phyloP scores from a whole-genome alignment of 2,113 vertebrate species.

The Sceloporus undulatus region DNA sequence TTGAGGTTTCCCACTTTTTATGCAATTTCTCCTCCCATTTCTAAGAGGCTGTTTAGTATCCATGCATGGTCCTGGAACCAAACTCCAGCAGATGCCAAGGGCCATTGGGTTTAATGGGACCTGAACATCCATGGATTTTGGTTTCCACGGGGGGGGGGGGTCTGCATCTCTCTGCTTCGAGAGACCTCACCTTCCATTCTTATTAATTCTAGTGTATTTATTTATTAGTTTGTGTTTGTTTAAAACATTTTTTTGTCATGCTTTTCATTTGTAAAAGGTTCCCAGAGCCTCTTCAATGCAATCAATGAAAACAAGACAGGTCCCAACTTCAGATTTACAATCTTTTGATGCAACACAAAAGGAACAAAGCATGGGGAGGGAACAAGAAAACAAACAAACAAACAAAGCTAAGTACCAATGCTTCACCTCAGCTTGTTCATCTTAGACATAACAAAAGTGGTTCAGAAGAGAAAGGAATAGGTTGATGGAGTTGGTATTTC shows the following conservation, averaged over 20 bases:
- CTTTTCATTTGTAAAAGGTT: not conserved
- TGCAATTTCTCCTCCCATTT: no score
- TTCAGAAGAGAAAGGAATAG: not conserved
- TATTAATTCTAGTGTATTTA: no score
- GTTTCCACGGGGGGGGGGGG: no score
- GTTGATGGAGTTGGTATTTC: not conserved
- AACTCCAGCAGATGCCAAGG: no score
- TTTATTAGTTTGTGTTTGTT: not conserved
- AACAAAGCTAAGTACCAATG: not conserved
- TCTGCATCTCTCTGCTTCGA: no score
- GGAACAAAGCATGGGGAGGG: not conserved
- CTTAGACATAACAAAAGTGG: not conserved
- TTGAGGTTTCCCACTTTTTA: no score
- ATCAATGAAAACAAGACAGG: not conserved
- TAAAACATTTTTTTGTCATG: not conserved
- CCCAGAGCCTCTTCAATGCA: not conserved
- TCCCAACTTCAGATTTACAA: not conserved
- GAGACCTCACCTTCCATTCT: no score
- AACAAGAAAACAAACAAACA: not conserved
- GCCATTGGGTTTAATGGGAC: no score
- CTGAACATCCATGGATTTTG: no score
- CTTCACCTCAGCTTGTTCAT: no score
- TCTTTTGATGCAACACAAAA: not conserved
- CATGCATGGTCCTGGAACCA: no score
- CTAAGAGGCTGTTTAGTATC: no score